A percentile compares a stretch with the other conserved stretches of the same genome.
Evolutionary conservation across 2,113 vertebrate genomes (phyloP).

Genomic region (Pygoscelis antarcticus): DNA sequence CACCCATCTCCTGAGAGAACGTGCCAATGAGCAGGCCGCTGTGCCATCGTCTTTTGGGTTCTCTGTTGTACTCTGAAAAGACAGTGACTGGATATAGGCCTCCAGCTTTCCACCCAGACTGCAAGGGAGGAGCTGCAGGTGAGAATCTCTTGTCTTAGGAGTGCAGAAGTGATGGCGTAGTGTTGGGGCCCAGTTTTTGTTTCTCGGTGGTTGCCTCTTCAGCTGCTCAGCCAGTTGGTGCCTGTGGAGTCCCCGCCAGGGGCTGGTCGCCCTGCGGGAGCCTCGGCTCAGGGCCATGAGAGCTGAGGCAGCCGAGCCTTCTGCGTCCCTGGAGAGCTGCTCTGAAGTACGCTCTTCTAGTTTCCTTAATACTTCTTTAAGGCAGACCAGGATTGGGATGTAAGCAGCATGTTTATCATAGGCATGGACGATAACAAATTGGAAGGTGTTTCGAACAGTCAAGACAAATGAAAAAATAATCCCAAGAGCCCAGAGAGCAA

Average conservation of each 20-base stretch:
- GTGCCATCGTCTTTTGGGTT: background rate
- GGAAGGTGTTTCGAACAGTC: background rate
- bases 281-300: rapidly evolving
- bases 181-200: too few relatives aligned
- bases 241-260: background rate
- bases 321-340: rapidly evolving
- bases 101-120: background rate
- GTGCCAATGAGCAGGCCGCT: background rate
- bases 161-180: background rate
- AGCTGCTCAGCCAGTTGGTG: background rate
- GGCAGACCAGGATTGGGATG: background rate
- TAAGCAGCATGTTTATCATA: background rate
- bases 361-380: background rate
- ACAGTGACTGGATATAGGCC: rapidly evolving
- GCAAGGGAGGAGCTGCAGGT: background rate
- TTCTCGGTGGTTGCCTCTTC: background rate
- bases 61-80: background rate
- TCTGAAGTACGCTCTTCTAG: background rate
- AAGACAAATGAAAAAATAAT: background rate
- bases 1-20: rapidly evolving
- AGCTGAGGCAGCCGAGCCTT: background rate
- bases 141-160: background rate
- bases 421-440: background rate
- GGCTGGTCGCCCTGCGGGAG: too few relatives aligned
- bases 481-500: background rate